A percentile compares a stretch with the other conserved stretches of the same genome.
These are phyloP conservation scores for Aselliscus stoliczkanus DNA, from an alignment of 2,797 vertebrate genomes.

Conservation along the genomic window DNA sequence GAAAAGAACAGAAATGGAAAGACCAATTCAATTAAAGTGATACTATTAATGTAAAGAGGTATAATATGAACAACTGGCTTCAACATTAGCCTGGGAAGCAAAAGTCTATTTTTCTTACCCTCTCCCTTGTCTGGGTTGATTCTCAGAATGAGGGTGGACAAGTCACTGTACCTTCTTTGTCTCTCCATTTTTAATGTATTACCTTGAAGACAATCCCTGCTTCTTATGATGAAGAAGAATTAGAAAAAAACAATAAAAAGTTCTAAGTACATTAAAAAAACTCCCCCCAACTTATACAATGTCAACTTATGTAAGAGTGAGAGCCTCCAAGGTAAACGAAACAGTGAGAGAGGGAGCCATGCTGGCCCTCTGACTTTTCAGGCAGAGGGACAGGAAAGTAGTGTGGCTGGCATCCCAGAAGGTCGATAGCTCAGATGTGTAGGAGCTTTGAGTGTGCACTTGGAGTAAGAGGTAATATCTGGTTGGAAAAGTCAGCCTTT, in stretches of 20 bases:
- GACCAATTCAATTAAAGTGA: neutral
- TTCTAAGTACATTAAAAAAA: neutral
- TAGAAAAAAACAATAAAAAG: neutral
- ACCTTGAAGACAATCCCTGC: neutral
- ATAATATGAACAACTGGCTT: neutral
- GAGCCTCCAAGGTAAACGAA: neutral
- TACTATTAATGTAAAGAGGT: neutral
- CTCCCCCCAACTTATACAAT: neutral
- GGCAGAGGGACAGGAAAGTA: neutral
- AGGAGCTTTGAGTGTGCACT: neutral
- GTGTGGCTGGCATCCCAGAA: neutral
- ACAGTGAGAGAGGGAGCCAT: neutral
- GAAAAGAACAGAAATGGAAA: neutral
- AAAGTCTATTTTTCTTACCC: neutral
- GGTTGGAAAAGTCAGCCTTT: slow-evolving; percentile 52
- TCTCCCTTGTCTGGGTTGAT: neutral
- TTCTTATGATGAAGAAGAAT: neutral
- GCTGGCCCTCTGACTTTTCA: neutral
- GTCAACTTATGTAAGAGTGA: neutral
- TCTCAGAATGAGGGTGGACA: neutral
- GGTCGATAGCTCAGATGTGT: neutral
- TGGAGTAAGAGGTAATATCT: neutral
- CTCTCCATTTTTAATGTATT: neutral
- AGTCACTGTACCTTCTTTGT: neutral
- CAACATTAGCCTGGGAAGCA: neutral